A percentile compares a stretch with the other conserved stretches of the same genome.
Evolutionary conservation across 2,888 invertebrate species (phyloP).

Genomic region (Drosophila mimica): DNA sequence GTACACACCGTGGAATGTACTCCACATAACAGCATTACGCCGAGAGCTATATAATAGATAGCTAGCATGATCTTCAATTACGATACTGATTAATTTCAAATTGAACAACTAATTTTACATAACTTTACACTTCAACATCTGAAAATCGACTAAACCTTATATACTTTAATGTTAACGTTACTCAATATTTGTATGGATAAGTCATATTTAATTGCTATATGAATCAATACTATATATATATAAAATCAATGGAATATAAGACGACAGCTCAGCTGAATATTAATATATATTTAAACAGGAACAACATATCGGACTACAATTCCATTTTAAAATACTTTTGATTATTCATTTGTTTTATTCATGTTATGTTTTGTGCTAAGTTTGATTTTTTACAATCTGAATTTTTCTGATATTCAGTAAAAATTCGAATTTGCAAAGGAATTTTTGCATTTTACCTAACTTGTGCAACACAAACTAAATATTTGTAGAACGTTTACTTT

Average conservation of each 20-base stretch:
- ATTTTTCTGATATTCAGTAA: too few relatives aligned
- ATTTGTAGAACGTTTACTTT: not conserved
- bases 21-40: not conserved
- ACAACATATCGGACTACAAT: too few relatives aligned
- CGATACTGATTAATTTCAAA: too few relatives aligned
- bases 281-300: too few relatives aligned
- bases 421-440: not conserved
- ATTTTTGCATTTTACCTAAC: not conserved
- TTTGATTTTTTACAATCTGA: too few relatives aligned
- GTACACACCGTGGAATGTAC: too few relatives aligned
- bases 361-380: too few relatives aligned
- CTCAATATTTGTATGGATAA: not conserved
- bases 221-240: not conserved
- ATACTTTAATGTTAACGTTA: not conserved
- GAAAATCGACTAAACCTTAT: not conserved
- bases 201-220: not conserved
- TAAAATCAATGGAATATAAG: too few relatives aligned
- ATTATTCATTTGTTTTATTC: too few relatives aligned
- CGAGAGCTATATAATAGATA: not conserved
- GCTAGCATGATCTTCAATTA: conserved; percentile 2
- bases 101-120: too few relatives aligned
- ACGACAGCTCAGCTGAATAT: too few relatives aligned
- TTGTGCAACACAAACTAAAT: not conserved
- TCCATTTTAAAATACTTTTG: too few relatives aligned
- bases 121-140: not conserved